phyloP scores from a whole-genome alignment of 1,140 invertebrate genomes.

The Bradynema listronoti region DNA sequence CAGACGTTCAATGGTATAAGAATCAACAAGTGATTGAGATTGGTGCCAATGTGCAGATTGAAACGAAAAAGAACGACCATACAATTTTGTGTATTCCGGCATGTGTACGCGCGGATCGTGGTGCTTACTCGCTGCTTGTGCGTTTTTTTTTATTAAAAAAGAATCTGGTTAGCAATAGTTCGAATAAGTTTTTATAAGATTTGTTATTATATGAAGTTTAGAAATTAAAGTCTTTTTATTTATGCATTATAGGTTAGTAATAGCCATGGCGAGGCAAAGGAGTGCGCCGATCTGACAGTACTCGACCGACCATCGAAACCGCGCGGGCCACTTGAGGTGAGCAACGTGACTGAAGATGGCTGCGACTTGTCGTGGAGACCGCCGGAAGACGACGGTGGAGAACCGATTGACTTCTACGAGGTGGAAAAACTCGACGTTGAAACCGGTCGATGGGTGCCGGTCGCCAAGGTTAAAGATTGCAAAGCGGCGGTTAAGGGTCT shows the following conservation, averaged over 20 bases:
- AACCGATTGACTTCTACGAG: conserved; percentile 85
- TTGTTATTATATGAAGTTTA: no score
- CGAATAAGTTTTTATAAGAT: no score
- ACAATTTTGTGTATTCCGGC: conserved; percentile 81
- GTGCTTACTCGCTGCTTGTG: conserved; percentile 82
- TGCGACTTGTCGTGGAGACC: conserved; percentile 60
- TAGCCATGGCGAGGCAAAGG: conserved; percentile 81
- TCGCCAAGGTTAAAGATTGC: conserved; percentile 59
- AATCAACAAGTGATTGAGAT: conserved; percentile 68
- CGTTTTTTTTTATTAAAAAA: no score
- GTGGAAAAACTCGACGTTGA: conserved; percentile 81
- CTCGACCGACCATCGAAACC: conserved; percentile 76
- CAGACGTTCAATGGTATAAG: conserved; percentile 75
- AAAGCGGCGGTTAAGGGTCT: conserved; percentile 78
- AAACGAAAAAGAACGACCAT: conserved; percentile 71
- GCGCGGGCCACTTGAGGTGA: conserved; percentile 69
- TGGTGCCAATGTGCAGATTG: conserved; percentile 67
- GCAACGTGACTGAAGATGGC: conserved; percentile 57
- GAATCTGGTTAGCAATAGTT: no score
- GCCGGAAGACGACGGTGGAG: conserved; percentile 71
- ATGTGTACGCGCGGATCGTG: conserved; percentile 76
- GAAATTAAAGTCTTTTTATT: no score
- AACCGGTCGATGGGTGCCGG: conserved; percentile 54
- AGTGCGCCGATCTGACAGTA: conserved; percentile 84
- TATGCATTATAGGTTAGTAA: conserved; percentile 85